Evolutionary conservation across 2,888 invertebrate genomes (phyloP).

Genomic region (Drosophila lutescens): DNA sequence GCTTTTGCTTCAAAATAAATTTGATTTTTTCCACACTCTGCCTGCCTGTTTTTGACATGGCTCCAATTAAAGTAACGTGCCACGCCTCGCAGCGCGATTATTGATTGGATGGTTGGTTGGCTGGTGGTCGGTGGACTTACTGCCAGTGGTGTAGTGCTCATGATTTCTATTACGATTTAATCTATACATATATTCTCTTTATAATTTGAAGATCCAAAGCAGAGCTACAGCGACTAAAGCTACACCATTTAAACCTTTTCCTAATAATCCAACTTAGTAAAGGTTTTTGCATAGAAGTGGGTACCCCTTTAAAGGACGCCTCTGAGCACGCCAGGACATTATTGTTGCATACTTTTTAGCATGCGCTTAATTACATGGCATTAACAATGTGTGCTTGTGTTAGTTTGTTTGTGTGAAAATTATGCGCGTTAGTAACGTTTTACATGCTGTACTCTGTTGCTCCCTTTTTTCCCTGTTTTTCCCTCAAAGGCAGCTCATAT

Average conservation of each 20-base stretch:
- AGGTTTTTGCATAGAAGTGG: too few species aligned
- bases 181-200: too few species aligned
- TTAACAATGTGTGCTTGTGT: slow-evolving; percentile 40
- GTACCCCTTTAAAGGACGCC: slow-evolving; percentile 2
- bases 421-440: slow-evolving; percentile 64
- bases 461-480: neutral
- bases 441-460: slow-evolving; percentile 39
- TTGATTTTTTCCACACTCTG: slow-evolving; percentile 46
- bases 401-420: slow-evolving; percentile 45
- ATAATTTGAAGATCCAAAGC: too few species aligned
- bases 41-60: slow-evolving; percentile 62
- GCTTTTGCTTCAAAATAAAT: slow-evolving; percentile 28
- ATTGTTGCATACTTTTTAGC: slow-evolving; percentile 74
- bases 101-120: slow-evolving; percentile 65
- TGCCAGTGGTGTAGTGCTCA: slow-evolving; percentile 9
- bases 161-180: neutral
- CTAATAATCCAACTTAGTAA: too few species aligned
- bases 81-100: slow-evolving; percentile 61
- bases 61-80: slow-evolving; percentile 55
- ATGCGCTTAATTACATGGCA: slow-evolving; percentile 75
- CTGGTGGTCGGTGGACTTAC: slow-evolving; percentile 53
- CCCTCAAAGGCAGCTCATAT: slow-evolving; percentile 56
- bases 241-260: too few species aligned
- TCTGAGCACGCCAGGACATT: slow-evolving; percentile 37
- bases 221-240: too few species aligned